These are phyloP conservation scores for Heliangelus exortis DNA, from an alignment of 2,797 vertebrate genomes.

Conservation along the genomic window DNA sequence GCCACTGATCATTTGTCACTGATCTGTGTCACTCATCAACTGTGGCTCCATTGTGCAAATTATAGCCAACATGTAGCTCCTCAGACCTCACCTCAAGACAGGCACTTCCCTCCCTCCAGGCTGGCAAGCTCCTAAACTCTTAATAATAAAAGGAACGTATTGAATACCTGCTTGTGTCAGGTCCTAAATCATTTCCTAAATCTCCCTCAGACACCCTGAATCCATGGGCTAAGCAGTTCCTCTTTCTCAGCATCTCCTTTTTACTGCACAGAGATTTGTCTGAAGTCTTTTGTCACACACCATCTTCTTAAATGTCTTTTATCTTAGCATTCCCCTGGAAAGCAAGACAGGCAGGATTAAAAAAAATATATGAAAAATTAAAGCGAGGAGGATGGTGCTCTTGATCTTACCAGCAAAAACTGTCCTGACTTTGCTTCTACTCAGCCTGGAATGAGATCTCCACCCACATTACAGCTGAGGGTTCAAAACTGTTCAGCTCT, in stretches of 20 bases:
- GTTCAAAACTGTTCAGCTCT: background rate
- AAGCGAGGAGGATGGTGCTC: background rate
- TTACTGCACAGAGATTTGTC: background rate
- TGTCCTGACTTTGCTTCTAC: background rate
- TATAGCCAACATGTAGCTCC: background rate
- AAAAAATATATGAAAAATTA: background rate
- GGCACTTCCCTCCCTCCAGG: background rate
- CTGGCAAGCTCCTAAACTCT: background rate
- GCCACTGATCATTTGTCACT: background rate
- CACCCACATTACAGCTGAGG: background rate
- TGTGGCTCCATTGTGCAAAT: background rate
- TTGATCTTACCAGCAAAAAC: background rate
- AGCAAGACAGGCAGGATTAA: background rate
- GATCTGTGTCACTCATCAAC: background rate
- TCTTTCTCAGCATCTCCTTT: background rate
- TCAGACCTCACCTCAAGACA: background rate
- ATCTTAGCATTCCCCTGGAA: background rate
- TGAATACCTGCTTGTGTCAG: background rate
- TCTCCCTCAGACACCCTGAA: background rate
- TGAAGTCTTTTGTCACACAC: fast-evolving
- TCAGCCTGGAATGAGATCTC: background rate
- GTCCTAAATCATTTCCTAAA: background rate
- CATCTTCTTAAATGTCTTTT: background rate
- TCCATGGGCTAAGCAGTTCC: background rate
- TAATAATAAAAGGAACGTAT: background rate